Evolutionary conservation across 1,140 invertebrate genomes (phyloP).

Genomic region (Pseudachorutes palmiensis): DNA sequence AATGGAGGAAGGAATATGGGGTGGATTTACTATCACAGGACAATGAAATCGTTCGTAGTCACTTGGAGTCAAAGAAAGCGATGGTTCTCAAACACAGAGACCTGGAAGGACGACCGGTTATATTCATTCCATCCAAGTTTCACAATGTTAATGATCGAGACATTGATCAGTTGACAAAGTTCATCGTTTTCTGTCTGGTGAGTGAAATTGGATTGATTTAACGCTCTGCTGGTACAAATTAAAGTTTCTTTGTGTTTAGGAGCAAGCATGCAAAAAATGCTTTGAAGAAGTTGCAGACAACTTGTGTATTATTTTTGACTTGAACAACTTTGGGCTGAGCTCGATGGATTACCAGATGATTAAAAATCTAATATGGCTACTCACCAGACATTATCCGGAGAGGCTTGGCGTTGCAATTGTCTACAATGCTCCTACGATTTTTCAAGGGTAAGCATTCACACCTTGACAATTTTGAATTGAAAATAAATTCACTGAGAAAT

Average conservation of each 20-base stretch:
- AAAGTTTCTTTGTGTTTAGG: conserved; percentile 43
- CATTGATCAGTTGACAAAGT: conserved; percentile 64
- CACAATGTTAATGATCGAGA: conserved; percentile 61
- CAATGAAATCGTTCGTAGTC: conserved; percentile 52
- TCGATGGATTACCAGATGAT: conserved; percentile 69
- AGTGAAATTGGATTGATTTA: conserved; percentile 34
- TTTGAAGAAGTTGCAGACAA: conserved; percentile 70
- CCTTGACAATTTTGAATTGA: too few relatives aligned
- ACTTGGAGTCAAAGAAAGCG: conserved; percentile 54
- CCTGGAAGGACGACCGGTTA: conserved; percentile 58
- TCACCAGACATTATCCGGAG: conserved; percentile 62
- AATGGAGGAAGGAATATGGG: conserved; percentile 63
- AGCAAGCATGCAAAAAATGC: conserved; percentile 64
- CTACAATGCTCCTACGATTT: conserved; percentile 59
- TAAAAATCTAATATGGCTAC: conserved; percentile 65
- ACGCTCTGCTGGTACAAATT: not conserved
- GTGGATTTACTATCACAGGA: conserved; percentile 51
- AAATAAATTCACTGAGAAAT: too few relatives aligned
- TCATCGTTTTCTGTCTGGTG: conserved; percentile 65
- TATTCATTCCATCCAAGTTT: conserved; percentile 66
- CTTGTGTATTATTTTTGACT: conserved; percentile 65
- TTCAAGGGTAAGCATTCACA: conserved; percentile 53
- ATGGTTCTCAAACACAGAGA: conserved; percentile 59
- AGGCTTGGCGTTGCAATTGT: conserved; percentile 63
- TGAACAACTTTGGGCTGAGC: conserved; percentile 59